phyloP scores from a whole-genome alignment of 2,888 invertebrate species.

The Dinocampus coccinellae region DNA sequence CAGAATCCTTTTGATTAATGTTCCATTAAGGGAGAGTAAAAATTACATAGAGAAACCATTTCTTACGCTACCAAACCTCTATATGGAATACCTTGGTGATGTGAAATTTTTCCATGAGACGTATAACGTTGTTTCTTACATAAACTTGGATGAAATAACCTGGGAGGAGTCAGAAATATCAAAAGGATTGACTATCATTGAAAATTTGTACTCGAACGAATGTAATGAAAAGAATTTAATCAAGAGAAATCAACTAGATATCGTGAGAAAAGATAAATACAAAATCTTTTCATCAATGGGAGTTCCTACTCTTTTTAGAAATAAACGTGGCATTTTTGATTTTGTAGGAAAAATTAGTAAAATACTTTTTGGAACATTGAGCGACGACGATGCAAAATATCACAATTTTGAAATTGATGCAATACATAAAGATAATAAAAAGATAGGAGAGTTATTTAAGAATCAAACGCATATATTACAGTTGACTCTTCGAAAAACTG shows the following conservation, averaged over 20 bases:
- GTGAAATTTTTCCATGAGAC: conserved; percentile 13
- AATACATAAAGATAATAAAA: conserved; percentile 19
- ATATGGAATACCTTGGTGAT: conserved; percentile 8
- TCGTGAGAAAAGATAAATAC: neutral
- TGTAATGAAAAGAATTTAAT: conserved; percentile 11
- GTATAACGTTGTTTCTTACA: conserved; percentile 18
- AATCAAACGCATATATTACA: conserved; percentile 29
- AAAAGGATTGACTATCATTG: neutral
- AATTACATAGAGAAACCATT: neutral
- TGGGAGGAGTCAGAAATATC: conserved; percentile 1
- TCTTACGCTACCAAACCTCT: neutral
- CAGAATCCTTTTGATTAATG: conserved; percentile 7
- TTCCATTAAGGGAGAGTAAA: neutral
- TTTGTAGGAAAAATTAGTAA: conserved; percentile 26
- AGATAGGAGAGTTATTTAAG: conserved; percentile 18
- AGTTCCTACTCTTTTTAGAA: neutral
- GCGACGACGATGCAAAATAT: neutral
- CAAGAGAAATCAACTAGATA: neutral
- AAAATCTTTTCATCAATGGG: neutral
- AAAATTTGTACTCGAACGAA: neutral
- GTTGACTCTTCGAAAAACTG: conserved; percentile 8
- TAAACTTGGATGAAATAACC: conserved; percentile 22
- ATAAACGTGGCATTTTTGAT: conserved; percentile 16
- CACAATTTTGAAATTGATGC: neutral
- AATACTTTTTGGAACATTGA: conserved; percentile 22